Evolutionary conservation across 1,140 invertebrate genomes (phyloP), one percentile per base, ranked within the genome.

Genomic region (Calycopis cecrops): DNA sequence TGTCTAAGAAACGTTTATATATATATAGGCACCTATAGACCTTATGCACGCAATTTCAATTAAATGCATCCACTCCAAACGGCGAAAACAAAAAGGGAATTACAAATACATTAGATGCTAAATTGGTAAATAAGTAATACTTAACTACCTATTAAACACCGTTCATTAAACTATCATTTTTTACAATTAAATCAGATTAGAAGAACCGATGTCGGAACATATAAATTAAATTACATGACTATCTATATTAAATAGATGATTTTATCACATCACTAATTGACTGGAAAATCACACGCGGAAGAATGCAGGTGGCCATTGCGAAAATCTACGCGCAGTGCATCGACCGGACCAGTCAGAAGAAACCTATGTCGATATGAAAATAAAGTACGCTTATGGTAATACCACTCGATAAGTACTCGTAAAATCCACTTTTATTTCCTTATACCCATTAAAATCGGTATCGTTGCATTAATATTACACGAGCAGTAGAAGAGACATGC

Each of bases 401-500:
- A 63, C 51, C 9, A 50, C 34, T 38, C 47, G 48, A 52, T 56
- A 52, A 60, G 48, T 50, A 47, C n/a, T 57, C 51, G 47, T 56
- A 54, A 56, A 60, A 51, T 9, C 62, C 14, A 51, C 17, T 35
- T 53, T 51, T 54, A 38, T 62, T 37, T 18, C 12, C 52, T 52
- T 54, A 42, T 60, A 60, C 55, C 28, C 44, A 50, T 57, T 60
- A 59, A 56, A 62, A 59, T 51, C 40, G 44, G 28, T 60, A 60
- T 63, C 50, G 49, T 55, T 55, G 50, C 47, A 57, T 53, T 42
- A 55, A 51, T 56, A 44, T 54, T 63, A 57, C 42, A 55, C 40
- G 21, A 37, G 60, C 55, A 59, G 55, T 55, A 49, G 14, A 47
- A 14, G 50, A 35, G 53, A 67, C 79, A 85, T 85, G 79, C 81